These are phyloP conservation scores for Macroramphosus scolopax DNA, from an alignment of 2,797 vertebrate genomes.

Conservation along the genomic window DNA sequence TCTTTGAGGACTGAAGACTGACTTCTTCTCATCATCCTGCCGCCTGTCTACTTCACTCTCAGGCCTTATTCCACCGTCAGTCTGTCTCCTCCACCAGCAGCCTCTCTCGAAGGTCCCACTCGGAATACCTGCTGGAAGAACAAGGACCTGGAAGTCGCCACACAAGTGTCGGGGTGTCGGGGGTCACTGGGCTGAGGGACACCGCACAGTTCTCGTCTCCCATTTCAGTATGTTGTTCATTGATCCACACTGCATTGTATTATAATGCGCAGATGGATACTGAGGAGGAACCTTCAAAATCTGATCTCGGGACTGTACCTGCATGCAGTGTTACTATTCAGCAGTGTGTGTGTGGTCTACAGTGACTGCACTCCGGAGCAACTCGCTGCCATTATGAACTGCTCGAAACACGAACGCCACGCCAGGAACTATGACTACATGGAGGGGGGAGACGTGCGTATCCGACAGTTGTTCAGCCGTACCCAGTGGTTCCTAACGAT, in stretches of 20 bases:
- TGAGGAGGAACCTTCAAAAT: constrained; percentile 96
- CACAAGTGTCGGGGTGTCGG: constrained; percentile 71
- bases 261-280: constrained; percentile 99
- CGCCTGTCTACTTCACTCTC: constrained; percentile 55
- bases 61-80: constrained; percentile 6
- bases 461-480: constrained; percentile 95
- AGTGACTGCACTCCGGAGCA: constrained; percentile 94
- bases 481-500: constrained; percentile 98
- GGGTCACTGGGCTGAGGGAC: constrained; percentile 63
- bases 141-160: constrained; percentile 74
- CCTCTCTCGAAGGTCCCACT: too few relatives aligned
- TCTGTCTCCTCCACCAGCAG: constrained; percentile 6
- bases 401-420: constrained; percentile 93
- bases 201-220: constrained; percentile 77
- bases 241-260: constrained; percentile 89
- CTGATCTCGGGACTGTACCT: constrained; percentile 94
- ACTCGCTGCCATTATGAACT: constrained; percentile 93
- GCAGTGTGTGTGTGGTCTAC: constrained; percentile 88
- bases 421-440: constrained; percentile 99
- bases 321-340: constrained; percentile 89
- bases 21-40: constrained; percentile 49
- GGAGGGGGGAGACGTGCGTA: constrained; percentile 97
- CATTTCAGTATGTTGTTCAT: constrained; percentile 95
- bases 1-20: constrained; percentile 73
- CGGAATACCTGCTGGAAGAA: constrained; percentile 33